Conservation (phyloP, 2,888 invertebrate genomes). For the Drosophila kambysellisi region DNA sequence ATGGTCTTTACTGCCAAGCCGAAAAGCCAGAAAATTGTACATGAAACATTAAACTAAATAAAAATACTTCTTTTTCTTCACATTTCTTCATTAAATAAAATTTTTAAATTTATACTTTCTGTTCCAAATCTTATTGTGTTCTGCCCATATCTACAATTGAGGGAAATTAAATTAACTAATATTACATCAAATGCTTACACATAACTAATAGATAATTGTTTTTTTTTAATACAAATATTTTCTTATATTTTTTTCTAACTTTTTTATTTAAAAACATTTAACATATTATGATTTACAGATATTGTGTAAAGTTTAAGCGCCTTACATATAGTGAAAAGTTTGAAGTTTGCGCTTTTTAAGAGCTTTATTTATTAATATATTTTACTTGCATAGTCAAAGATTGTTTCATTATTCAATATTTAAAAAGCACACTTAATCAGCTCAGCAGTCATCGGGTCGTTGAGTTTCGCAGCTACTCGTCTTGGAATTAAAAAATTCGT, state of each 20-base stretch:
- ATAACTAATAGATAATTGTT: background rate
- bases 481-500: constrained; percentile 52
- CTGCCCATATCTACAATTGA: background rate
- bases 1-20: background rate
- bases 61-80: background rate
- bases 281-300: background rate
- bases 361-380: background rate
- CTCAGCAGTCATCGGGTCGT: constrained; percentile 42
- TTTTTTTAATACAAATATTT: background rate
- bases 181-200: background rate
- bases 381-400: background rate
- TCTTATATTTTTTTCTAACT: background rate
- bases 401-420: background rate
- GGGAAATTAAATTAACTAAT: background rate
- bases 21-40: constrained; percentile 17
- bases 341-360: too few species aligned
- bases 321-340: background rate
- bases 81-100: background rate
- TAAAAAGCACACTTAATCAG: background rate
- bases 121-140: background rate
- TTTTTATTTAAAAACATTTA: background rate
- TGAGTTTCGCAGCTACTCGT: constrained; percentile 18
- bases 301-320: background rate
- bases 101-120: background rate
- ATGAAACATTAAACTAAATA: background rate